These are phyloP conservation scores for Andrena praecox DNA, from an alignment of 2,888 invertebrate species.

Conservation along the genomic window DNA sequence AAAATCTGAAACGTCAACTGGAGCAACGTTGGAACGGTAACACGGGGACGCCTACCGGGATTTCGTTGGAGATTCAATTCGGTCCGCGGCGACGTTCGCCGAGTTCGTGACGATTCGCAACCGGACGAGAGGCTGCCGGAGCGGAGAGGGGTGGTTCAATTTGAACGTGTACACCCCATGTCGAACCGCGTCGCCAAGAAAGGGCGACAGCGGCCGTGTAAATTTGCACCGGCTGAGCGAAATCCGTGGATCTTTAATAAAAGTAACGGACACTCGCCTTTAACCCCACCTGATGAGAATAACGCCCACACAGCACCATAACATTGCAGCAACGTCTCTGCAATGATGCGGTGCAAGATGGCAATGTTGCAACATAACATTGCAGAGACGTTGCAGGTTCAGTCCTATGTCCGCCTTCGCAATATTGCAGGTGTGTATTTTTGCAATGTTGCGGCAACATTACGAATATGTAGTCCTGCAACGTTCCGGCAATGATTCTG, in stretches of 20 bases:
- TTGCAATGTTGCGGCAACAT: too few species aligned
- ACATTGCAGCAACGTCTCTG: too few species aligned
- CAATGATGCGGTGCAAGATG: too few species aligned
- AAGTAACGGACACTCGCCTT: background rate
- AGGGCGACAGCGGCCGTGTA: constrained; percentile 24
- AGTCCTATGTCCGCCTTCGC: too few species aligned
- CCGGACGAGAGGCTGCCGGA: constrained; percentile 52
- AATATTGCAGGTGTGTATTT: too few species aligned
- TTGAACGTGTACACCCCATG: constrained; percentile 46
- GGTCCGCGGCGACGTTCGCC: constrained; percentile 60
- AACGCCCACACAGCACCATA: too few species aligned
- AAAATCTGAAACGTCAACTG: constrained; percentile 81
- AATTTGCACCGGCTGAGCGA: constrained; percentile 19
- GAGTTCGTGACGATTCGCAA: constrained; percentile 72
- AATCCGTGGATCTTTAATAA: background rate
- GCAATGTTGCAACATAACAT: too few species aligned
- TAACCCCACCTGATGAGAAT: too few species aligned
- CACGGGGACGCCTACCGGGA: constrained; percentile 76
- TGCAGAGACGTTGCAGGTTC: too few species aligned
- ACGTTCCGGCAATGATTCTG: too few species aligned
- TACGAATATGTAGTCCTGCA: too few species aligned
- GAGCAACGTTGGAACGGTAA: constrained; percentile 69
- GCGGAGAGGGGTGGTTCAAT: constrained; percentile 23
- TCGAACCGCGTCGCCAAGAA: constrained; percentile 11
- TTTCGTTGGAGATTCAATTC: constrained; percentile 81